phyloP scores from a whole-genome alignment of 2,797 vertebrate genomes.

The Leptatherina wallacei region DNA sequence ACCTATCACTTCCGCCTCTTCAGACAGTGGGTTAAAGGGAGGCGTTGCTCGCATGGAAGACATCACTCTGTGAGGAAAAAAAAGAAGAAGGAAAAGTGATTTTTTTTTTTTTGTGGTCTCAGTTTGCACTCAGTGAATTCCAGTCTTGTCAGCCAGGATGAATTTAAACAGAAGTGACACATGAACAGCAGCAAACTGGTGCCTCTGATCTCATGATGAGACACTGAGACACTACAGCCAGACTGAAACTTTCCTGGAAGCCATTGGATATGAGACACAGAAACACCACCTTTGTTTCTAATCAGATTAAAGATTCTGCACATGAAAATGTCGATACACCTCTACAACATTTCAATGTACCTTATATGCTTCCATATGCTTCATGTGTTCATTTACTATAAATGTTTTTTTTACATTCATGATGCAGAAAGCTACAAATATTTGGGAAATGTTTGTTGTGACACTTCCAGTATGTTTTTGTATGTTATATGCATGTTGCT shows the following conservation, averaged over 20 bases:
- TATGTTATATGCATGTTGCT: not conserved
- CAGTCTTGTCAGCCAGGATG: not conserved
- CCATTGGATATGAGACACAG: conserved; percentile 1
- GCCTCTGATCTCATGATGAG: conserved; percentile 1
- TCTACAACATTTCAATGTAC: not conserved
- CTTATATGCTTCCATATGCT: not conserved
- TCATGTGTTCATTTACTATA: not conserved
- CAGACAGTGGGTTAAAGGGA: conserved; percentile 88
- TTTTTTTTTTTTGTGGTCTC: not conserved
- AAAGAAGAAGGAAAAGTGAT: conserved; percentile 4
- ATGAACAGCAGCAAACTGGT: not conserved
- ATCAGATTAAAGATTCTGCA: not conserved
- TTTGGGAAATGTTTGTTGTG: no score
- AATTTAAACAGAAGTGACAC: not conserved
- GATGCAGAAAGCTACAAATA: not conserved
- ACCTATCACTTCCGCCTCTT: conserved; percentile 89
- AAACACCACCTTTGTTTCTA: not conserved
- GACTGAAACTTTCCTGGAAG: conserved; percentile 1
- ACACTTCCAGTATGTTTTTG: no score
- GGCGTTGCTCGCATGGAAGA: conserved; percentile 95
- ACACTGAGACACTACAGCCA: not conserved
- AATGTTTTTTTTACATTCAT: no score
- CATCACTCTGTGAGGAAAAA: conserved; percentile 88
- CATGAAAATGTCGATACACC: not conserved
- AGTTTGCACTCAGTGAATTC: not conserved